A percentile compares a stretch with the other conserved stretches of the same genome.
phyloP scores from a whole-genome alignment of 2,797 vertebrate species.

The Rhynchotus rufescens region DNA sequence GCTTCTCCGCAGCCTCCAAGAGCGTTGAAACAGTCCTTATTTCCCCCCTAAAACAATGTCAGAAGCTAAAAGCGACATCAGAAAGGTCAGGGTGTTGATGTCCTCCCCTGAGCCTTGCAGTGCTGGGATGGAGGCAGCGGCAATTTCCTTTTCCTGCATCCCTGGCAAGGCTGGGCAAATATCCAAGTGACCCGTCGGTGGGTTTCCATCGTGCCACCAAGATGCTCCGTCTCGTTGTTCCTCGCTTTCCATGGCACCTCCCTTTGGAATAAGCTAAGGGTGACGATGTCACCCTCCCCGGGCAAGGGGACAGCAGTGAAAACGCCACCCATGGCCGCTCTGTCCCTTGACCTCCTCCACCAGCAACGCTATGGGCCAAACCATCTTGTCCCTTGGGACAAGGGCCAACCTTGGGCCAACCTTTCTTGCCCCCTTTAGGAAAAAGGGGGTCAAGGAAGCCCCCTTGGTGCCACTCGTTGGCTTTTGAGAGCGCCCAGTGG shows the following conservation, averaged over 20 bases:
- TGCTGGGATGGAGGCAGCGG: background rate
- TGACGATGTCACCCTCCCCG: accelerated
- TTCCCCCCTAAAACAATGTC: background rate
- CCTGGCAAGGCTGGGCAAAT: conserved; percentile 54
- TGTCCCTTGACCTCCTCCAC: too few species aligned
- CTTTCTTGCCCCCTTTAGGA: background rate
- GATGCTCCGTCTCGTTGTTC: conserved; percentile 59
- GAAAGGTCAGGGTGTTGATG: background rate
- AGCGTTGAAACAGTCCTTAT: background rate
- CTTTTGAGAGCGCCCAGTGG: background rate
- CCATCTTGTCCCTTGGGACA: too few species aligned
- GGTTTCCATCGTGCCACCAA: conserved; percentile 13
- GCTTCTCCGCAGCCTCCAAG: background rate
- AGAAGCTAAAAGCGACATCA: background rate
- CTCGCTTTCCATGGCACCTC: background rate
- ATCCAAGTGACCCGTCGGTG: conserved; percentile 71
- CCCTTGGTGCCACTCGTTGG: background rate
- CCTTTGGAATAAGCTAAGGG: accelerated
- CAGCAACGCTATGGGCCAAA: background rate
- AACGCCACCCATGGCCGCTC: too few species aligned
- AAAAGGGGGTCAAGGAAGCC: accelerated
- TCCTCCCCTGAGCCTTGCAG: accelerated
- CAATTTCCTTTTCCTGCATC: conserved; percentile 68
- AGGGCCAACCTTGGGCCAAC: too few species aligned
- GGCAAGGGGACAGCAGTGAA: background rate